Base-by-base conservation (phyloP, 2,113 vertebrate species). In the Natator depressus region DNA sequence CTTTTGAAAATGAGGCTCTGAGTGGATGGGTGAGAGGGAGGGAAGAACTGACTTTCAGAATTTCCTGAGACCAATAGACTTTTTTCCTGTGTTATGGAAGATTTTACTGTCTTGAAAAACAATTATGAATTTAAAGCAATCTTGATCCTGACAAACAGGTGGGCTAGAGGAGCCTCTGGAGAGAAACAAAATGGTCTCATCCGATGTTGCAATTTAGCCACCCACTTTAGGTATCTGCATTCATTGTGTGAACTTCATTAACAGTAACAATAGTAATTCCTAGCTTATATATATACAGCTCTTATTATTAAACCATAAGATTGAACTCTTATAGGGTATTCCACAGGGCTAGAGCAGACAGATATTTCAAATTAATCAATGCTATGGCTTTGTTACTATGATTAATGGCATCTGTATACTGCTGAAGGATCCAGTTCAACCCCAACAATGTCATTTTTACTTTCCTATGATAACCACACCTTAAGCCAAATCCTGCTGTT, bases 301-400 rank as follows among this genome's bases (percentile, higher is more conserved):
- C 53, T 9, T 20, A 54, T 54, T 54, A 54, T 59, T 59, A 59
- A 59, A 27, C 29, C 10, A 93, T 80, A 93, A 42, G 69, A 79
- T n/a, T 38, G 87, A 51, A 46, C 80, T 82, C 14, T 76, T 89
- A 91, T 82, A 92, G 42, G 55, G 59, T 49, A 57, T 69, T 55
- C 89, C 88, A 84, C n/a, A 49, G 92, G 42, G 87, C 82, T 93
- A 88, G 85, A 88, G 85, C 42, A 72, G 93, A 91, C 83, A 95
- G 91, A 94, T 84, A 85, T 88, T 92, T 81, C 92, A 80, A 94
- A 95, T 93, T 82, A 95, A 88, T 82, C 85, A 85, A 7, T 7
- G 80, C 59, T 87, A 57, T 42, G 79, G 88, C 78, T 90, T 80
- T 91, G 57, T 89, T 93, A 49, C 87, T 87, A 46, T 95, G 94